phyloP scores from a whole-genome alignment of 2,888 invertebrate species.

The Chrysopilus asiliformis region DNA sequence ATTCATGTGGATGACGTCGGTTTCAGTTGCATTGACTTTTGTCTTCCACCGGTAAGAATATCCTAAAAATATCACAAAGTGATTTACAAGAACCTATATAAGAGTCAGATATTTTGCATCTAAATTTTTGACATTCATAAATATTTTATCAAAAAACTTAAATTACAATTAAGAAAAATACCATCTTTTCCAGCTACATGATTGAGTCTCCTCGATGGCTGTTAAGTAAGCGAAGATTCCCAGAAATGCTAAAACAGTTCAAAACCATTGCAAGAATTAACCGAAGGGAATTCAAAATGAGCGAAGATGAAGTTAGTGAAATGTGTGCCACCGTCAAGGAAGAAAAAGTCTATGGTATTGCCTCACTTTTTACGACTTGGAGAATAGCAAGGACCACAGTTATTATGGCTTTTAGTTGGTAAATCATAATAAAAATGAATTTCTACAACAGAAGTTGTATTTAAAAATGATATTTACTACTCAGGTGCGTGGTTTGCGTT shows the following conservation, averaged over 20 bases:
- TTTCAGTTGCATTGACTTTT: constrained; percentile 36
- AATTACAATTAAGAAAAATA: neutral
- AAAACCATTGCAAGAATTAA: constrained; percentile 43
- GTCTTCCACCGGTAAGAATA: constrained; percentile 35
- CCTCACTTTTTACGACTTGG: constrained; percentile 44
- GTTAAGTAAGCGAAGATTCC: constrained; percentile 39
- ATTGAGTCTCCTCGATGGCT: constrained; percentile 54
- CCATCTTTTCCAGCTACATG: constrained; percentile 36
- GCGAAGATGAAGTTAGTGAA: constrained; percentile 34
- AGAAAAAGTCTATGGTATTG: constrained; percentile 37
- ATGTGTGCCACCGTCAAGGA: constrained; percentile 28
- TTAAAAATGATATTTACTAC: constrained; percentile 10
- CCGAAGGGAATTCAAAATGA: constrained; percentile 33
- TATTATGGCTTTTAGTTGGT: constrained; percentile 44
- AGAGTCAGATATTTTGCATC: no score
- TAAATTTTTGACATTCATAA: no score
- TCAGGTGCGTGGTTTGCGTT: constrained; percentile 40
- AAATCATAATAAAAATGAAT: constrained; percentile 16
- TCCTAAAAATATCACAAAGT: neutral
- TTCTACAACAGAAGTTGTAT: constrained; percentile 2
- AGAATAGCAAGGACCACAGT: constrained; percentile 42
- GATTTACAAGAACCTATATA: no score
- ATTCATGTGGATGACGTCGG: constrained; percentile 38
- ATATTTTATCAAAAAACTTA: no score
- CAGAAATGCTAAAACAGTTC: constrained; percentile 38